Evolutionary conservation across 1,140 invertebrate species (phyloP).

Genomic region (Bombus superbus): DNA sequence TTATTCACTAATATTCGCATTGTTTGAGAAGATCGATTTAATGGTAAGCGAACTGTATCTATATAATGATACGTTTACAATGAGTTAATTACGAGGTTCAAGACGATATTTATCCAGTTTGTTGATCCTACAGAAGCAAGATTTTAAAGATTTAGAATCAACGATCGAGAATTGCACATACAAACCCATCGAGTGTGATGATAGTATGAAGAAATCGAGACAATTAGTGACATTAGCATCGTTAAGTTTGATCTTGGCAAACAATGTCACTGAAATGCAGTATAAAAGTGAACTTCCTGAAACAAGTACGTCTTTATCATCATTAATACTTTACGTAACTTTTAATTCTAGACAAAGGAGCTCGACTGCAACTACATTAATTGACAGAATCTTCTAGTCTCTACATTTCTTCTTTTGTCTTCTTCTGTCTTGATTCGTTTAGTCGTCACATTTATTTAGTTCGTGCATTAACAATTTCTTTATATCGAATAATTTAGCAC

Average conservation of each 20-base stretch:
- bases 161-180: constrained; percentile 58
- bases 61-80: too few species aligned
- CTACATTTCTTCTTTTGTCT: background rate
- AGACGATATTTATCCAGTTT: background rate
- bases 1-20: constrained; percentile 96
- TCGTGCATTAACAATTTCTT: background rate
- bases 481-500: constrained; percentile 2
- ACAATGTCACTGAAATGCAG: constrained; percentile 62
- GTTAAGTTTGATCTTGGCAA: constrained; percentile 72
- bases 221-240: constrained; percentile 67
- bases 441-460: background rate
- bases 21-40: constrained; percentile 95
- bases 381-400: background rate
- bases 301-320: constrained; percentile 31
- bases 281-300: constrained; percentile 23
- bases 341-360: background rate
- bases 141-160: constrained; percentile 80
- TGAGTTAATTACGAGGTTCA: background rate
- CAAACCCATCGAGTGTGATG: constrained; percentile 62
- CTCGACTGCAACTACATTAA: background rate
- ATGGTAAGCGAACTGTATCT: constrained; percentile 86
- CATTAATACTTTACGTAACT: background rate
- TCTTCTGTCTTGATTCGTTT: background rate
- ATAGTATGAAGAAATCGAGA: constrained; percentile 36
- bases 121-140: constrained; percentile 71